Percentiles rank a stretch among this genome's conserved stretches.
Evolutionary conservation across 2,797 vertebrate species (phyloP).

Genomic region (Apogon hyalosoma): DNA sequence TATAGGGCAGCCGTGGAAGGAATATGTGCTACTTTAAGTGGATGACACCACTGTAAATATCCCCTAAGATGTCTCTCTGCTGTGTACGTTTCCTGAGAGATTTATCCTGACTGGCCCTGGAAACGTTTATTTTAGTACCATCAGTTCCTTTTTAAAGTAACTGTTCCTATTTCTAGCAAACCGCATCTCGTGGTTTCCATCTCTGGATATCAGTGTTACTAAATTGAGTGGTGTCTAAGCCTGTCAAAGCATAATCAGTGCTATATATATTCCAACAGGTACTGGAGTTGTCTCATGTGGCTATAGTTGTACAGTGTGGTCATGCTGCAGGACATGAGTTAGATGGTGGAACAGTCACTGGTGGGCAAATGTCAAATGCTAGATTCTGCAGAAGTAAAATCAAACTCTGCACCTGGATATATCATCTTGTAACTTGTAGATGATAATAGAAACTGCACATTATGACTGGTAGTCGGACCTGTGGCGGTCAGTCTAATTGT

Average conservation of each 20-base stretch:
- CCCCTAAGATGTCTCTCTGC: conserved; percentile 54
- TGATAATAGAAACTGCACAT: conserved; percentile 44
- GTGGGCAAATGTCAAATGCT: conserved; percentile 21
- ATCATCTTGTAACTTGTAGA: conserved; percentile 32
- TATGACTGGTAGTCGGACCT: conserved; percentile 35
- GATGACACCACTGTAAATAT: conserved; percentile 68
- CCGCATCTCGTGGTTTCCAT: conserved; percentile 65
- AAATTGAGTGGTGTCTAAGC: conserved; percentile 56
- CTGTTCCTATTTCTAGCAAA: conserved; percentile 62
- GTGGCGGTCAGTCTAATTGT: conserved; percentile 19
- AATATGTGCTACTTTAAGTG: conserved; percentile 62
- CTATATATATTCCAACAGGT: conserved; percentile 1
- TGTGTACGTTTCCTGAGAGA: conserved; percentile 54
- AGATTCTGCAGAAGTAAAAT: not conserved
- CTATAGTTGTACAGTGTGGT: conserved; percentile 50
- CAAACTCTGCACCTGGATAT: not conserved
- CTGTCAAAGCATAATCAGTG: conserved; percentile 35
- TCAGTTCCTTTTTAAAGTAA: conserved; percentile 68
- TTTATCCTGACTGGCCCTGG: conserved; percentile 43
- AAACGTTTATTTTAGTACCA: conserved; percentile 70
- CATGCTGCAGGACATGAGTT: conserved; percentile 29
- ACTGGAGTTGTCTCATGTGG: conserved; percentile 58
- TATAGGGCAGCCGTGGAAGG: conserved; percentile 68
- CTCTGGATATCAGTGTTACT: conserved; percentile 60
- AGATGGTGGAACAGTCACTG: not conserved